Evolutionary conservation across 2,888 invertebrate genomes (phyloP).

Genomic region (Mellilla xanthometata): DNA sequence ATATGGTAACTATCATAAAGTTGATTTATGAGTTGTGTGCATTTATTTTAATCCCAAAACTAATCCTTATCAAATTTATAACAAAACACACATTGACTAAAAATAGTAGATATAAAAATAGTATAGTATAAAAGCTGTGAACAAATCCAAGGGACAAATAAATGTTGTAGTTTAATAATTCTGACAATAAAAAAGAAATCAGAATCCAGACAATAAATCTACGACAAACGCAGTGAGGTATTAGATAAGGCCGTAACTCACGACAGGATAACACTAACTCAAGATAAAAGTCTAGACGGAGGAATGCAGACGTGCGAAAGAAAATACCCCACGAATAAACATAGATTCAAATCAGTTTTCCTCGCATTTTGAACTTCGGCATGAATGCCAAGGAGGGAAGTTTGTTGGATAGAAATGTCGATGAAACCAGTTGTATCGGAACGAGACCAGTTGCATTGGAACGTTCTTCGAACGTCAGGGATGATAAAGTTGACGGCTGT

Average conservation of each 20-base stretch:
- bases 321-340: conserved; percentile 32
- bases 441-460: conserved; percentile 37
- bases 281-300: conserved; percentile 18
- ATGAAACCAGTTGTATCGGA: conserved; percentile 37
- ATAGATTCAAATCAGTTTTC: conserved; percentile 25
- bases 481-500: conserved; percentile 50
- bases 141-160: no score
- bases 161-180: no score
- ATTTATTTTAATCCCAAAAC: no score
- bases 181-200: no score
- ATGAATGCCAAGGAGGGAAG: conserved; percentile 29
- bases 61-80: no score
- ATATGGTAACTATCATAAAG: no score
- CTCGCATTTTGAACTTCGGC: conserved; percentile 34
- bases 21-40: no score
- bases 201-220: no score
- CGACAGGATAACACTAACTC: conserved; percentile 21
- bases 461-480: conserved; percentile 47
- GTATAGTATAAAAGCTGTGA: no score
- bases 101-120: no score
- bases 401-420: conserved; percentile 2
- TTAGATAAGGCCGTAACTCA: conserved; percentile 8
- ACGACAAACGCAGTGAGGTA: no score
- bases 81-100: no score
- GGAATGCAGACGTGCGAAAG: conserved; percentile 7